Percentiles rank a stretch among this genome's conserved stretches.
phyloP scores from a whole-genome alignment of 2,888 invertebrate species.

The Taphrorychus bicolor region DNA sequence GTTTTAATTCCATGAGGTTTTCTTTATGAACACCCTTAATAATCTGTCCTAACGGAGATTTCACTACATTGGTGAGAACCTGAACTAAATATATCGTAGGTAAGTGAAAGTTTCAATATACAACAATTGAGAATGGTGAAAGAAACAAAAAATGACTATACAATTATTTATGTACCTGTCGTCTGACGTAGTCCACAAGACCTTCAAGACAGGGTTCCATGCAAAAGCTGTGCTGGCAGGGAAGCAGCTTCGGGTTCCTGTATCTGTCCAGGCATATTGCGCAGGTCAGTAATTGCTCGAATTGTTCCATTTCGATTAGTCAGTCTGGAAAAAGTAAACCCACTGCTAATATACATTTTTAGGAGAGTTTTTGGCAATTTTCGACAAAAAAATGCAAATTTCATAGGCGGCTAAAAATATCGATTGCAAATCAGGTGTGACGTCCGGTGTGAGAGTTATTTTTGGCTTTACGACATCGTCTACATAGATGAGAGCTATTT shows the following conservation, averaged over 20 bases:
- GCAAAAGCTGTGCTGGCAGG: slow-evolving; percentile 99
- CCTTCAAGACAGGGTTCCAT: slow-evolving; percentile 99
- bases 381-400: background rate
- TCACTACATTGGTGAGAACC: too few species aligned
- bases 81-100: too few species aligned
- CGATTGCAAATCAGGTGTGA: slow-evolving; percentile 7
- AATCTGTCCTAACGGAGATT: too few species aligned
- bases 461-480: slow-evolving; percentile 11
- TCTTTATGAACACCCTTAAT: too few species aligned
- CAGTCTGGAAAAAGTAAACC: slow-evolving; percentile 29
- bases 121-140: too few species aligned
- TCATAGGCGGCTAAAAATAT: slow-evolving; percentile 7
- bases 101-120: too few species aligned
- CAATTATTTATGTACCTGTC: slow-evolving; percentile 71
- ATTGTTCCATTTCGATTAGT: slow-evolving; percentile 81
- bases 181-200: slow-evolving; percentile 90
- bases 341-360: background rate
- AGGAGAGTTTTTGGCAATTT: background rate
- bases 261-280: slow-evolving; percentile 98
- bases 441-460: slow-evolving; percentile 6
- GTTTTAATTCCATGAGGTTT: too few species aligned
- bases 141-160: background rate
- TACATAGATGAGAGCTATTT: slow-evolving; percentile 20
- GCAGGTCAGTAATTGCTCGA: slow-evolving; percentile 97
- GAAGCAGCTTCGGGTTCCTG: slow-evolving; percentile 96